A percentile compares a stretch with the other conserved stretches of the same genome.
These are phyloP conservation scores for Rallus limicola DNA, from an alignment of 2,113 vertebrate genomes.

Conservation along the genomic window DNA sequence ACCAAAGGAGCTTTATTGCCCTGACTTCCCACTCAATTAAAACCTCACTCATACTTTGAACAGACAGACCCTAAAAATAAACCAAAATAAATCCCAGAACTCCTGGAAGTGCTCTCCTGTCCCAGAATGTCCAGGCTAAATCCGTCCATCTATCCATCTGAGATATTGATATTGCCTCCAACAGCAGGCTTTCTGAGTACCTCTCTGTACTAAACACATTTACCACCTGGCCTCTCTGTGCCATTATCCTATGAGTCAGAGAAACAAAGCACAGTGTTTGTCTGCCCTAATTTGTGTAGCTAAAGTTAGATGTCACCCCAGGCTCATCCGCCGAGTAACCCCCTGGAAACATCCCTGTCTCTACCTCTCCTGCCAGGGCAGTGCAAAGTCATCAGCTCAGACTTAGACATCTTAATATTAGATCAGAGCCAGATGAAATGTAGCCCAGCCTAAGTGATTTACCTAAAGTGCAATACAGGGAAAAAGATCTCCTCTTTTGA, in stretches of 20 bases:
- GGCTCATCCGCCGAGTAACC: background rate
- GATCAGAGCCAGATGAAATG: background rate
- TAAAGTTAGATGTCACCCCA: background rate
- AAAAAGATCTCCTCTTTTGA: background rate
- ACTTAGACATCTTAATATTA: background rate
- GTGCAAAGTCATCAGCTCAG: background rate
- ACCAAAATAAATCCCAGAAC: background rate
- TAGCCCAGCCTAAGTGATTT: background rate
- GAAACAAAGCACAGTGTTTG: background rate
- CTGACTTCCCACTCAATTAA: background rate
- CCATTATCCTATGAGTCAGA: background rate
- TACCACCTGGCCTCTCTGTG: background rate
- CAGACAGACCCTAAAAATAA: constrained; percentile 34
- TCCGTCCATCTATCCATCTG: background rate
- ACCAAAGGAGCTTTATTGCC: constrained; percentile 12
- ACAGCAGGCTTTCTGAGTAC: background rate
- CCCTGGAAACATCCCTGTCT: background rate
- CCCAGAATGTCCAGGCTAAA: background rate
- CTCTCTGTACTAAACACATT: background rate
- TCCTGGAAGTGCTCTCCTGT: background rate
- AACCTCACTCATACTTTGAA: background rate
- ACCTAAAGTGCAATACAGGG: background rate
- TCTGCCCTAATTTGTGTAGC: constrained; percentile 18
- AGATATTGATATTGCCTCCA: background rate
- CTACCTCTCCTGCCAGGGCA: background rate